Evolutionary conservation across 2,888 invertebrate species (phyloP), one percentile per base, ranked within the genome.

Genomic region (Drosophila diplacantha): DNA sequence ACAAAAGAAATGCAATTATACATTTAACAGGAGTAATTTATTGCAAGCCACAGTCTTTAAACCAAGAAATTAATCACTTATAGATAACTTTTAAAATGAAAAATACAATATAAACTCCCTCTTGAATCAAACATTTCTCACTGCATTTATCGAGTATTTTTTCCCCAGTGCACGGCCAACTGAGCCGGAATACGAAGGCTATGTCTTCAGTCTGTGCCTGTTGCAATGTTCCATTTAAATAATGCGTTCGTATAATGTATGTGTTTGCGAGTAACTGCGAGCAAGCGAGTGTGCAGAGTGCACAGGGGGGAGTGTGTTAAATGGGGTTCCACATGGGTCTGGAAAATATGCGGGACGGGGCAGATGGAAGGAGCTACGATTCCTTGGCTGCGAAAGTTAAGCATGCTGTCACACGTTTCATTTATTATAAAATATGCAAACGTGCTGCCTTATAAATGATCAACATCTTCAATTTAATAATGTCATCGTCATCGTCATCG

Each of bases 401-500:
- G 78, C 81, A 77, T 68, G 81, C 81, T 77, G 83, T 81, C 77
- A 77, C 75, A 71, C 81, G 82, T 75, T 83, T 81, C 81, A 82
- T 82, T 84, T 84, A 72, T 71, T 71, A 82, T 80, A 72, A 84
- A 80, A 80, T 80, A 80, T 82, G 77, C 72, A 82, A 71, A 65
- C 65, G 61, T 54, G 64, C 72, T 72, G 61, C 55, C 54, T 67
- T 67, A 62, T 67, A 62, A 71, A 71, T 71, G 61, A 71, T 72
- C 72, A 71, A 78, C 78, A 83, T 72, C 65, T 64, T 62, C 72
- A 65, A 72, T 72, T 81, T 83, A 81, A 82, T 80, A 69, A 77
- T 74, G 73, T 20, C 73, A 63, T 64, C 60, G 64, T 72, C 79
- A 37, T 16, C 26, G 26, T 38, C 79, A 37, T 16, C 26, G 26